A percentile compares a stretch with the other conserved stretches of the same genome.
Evolutionary conservation across 2,113 vertebrate genomes (phyloP).

Genomic region (Chaetodon trifascialis): DNA sequence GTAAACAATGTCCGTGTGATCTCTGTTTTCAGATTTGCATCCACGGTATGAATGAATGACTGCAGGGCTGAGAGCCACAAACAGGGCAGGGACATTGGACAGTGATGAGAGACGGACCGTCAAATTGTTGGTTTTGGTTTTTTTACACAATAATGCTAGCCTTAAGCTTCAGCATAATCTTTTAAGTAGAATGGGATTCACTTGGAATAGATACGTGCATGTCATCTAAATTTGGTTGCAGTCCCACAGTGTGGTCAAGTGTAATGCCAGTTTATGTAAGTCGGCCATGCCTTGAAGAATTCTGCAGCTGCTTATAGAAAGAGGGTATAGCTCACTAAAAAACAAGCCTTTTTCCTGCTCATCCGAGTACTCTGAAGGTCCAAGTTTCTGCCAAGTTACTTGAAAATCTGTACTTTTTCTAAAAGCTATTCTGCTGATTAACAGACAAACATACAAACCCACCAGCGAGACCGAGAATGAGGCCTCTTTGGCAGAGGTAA

Average conservation of each 20-base stretch:
- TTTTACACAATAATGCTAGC: too few relatives aligned
- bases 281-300: not conserved
- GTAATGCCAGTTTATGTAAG: not conserved
- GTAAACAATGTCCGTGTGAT: not conserved
- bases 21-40: not conserved
- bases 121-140: not conserved
- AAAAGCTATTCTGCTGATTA: not conserved
- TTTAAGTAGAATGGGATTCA: not conserved
- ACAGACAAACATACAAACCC: conserved; percentile 6
- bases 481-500: not conserved
- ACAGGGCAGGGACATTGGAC: not conserved
- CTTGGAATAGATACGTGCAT: not conserved
- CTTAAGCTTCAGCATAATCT: not conserved
- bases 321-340: too few relatives aligned
- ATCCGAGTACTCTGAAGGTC: not conserved
- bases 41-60: not conserved
- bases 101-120: not conserved
- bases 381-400: not conserved
- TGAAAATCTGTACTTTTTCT: not conserved
- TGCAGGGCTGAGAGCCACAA: not conserved
- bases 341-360: not conserved
- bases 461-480: not conserved
- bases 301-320: too few relatives aligned
- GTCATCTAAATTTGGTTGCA: not conserved
- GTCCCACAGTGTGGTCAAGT: not conserved